Conservation (phyloP, 2,888 invertebrate genomes). For the Clitarchus hookeri region DNA sequence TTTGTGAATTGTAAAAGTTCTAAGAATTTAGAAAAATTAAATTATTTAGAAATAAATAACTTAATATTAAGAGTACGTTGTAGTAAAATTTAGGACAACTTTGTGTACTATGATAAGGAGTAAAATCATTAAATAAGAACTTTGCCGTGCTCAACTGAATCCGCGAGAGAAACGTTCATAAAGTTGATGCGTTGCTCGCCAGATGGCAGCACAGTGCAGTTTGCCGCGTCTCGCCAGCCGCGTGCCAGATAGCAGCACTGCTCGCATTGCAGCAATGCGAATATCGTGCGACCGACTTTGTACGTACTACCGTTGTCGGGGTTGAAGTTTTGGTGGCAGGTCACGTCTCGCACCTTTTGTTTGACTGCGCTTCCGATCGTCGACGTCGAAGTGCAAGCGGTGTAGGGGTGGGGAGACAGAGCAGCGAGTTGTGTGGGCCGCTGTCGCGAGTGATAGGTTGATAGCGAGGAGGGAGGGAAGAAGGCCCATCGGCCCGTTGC, state of each 20-base stretch:
- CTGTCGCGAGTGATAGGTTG: neutral
- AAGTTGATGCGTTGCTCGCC: neutral
- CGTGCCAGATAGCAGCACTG: neutral
- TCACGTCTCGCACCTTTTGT: neutral
- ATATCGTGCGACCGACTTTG: constrained; percentile 5
- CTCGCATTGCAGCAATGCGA: neutral
- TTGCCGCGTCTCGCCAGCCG: neutral
- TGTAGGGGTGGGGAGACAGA: neutral
- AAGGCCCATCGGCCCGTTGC: neutral
- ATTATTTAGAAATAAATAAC: too few species aligned
- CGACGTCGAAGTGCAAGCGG: neutral
- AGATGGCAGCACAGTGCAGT: neutral
- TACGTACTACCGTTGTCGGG: neutral
- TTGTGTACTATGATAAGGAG: too few species aligned
- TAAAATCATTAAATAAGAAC: too few species aligned
- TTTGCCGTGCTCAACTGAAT: too few species aligned
- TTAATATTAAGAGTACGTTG: too few species aligned
- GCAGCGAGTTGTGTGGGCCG: neutral
- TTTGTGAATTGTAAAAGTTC: too few species aligned
- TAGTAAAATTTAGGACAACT: too few species aligned
- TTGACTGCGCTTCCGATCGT: neutral
- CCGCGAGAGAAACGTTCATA: neutral
- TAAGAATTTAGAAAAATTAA: too few species aligned
- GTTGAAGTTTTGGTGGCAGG: constrained; percentile 9
- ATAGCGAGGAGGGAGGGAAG: neutral